Evolutionary conservation across 2,797 vertebrate genomes (phyloP).

Genomic region (Enteromius afrohamiltoni): DNA sequence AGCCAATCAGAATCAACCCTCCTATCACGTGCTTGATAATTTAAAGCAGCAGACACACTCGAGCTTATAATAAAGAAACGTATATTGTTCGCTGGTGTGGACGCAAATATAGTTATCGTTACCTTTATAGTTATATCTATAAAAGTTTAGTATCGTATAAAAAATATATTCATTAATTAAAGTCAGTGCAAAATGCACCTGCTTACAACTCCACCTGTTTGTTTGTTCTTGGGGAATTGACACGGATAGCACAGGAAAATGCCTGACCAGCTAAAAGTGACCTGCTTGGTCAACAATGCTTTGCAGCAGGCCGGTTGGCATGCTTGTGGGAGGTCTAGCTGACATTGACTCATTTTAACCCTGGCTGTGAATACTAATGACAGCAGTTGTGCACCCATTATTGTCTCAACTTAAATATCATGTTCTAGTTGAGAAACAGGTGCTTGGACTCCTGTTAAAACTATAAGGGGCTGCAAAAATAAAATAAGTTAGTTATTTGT

Average conservation of each 20-base stretch:
- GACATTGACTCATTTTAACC: conserved; percentile 38
- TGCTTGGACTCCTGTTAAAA: conserved; percentile 26
- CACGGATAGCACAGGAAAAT: conserved; percentile 15
- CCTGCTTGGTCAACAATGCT: conserved; percentile 21
- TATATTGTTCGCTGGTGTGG: too few species aligned
- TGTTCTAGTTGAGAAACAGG: conserved; percentile 27
- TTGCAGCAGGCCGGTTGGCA: neutral
- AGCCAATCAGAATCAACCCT: too few species aligned
- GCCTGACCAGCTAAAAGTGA: conserved; percentile 24
- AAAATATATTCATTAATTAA: neutral
- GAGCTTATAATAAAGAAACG: too few species aligned
- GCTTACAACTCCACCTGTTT: conserved; percentile 31
- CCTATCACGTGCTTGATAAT: too few species aligned
- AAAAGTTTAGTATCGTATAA: neutral
- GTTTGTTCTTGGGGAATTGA: conserved; percentile 21
- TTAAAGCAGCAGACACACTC: too few species aligned
- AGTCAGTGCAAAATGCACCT: neutral
- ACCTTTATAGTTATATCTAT: too few species aligned
- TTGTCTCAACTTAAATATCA: conserved; percentile 37
- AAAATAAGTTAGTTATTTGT: neutral
- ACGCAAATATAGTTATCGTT: too few species aligned
- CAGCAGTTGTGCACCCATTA: conserved; percentile 36
- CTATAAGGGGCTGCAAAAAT: conserved; percentile 3
- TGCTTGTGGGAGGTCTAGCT: conserved; percentile 39
- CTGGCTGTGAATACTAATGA: conserved; percentile 30